Evolutionary conservation across 2,888 invertebrate genomes (phyloP).

Genomic region (Zygogramma bicolorata): DNA sequence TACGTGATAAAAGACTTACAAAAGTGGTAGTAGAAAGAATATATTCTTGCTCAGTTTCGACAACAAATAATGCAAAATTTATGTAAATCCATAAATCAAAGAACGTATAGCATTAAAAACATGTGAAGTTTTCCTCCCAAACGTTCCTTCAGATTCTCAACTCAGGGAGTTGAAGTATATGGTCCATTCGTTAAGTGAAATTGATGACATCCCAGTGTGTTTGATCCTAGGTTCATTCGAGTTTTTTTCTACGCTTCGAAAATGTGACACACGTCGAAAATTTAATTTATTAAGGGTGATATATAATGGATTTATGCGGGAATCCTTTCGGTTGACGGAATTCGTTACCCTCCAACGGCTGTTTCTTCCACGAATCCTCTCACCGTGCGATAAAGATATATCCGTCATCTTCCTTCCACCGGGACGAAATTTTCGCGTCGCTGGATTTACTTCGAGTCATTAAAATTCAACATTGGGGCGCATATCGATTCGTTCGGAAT

Average conservation of each 20-base stretch:
- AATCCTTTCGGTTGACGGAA: neutral
- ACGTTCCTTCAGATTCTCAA: too few relatives aligned
- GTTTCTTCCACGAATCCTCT: neutral
- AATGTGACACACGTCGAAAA: constrained; percentile 1
- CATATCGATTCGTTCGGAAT: neutral
- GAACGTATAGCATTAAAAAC: too few relatives aligned
- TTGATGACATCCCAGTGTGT: neutral
- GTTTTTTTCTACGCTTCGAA: neutral
- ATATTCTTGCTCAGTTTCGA: too few relatives aligned
- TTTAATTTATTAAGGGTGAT: neutral
- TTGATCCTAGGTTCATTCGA: neutral
- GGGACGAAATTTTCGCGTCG: neutral
- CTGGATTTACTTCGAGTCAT: neutral
- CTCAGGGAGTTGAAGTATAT: too few relatives aligned
- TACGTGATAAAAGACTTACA: too few relatives aligned
- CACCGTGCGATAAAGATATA: neutral
- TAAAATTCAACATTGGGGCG: neutral
- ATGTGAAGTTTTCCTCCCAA: too few relatives aligned
- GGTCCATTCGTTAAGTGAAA: neutral
- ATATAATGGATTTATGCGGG: neutral
- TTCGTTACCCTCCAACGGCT: neutral
- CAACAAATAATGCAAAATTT: too few relatives aligned
- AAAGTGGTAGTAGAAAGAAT: too few relatives aligned
- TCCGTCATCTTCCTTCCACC: neutral
- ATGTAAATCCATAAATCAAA: too few relatives aligned